These are phyloP conservation scores for Homalodisca vitripennis DNA, from an alignment of 1,140 invertebrate genomes.

Conservation along the genomic window DNA sequence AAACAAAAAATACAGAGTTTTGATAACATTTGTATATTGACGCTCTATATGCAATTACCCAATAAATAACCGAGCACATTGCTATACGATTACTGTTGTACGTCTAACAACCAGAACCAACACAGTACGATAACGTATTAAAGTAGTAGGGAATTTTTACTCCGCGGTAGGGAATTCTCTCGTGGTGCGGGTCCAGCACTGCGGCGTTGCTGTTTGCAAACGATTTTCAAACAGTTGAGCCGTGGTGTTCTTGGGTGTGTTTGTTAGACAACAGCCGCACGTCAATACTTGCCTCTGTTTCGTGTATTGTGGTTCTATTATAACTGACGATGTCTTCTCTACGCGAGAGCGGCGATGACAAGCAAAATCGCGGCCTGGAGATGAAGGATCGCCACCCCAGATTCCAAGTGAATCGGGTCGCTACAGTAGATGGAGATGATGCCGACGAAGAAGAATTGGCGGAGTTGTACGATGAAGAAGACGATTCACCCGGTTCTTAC, in stretches of 20 bases:
- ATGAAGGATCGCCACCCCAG: slow-evolving; percentile 38
- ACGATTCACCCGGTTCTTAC: slow-evolving; percentile 68
- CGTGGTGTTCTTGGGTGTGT: too few relatives aligned
- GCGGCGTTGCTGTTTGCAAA: background rate
- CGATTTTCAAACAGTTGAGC: background rate
- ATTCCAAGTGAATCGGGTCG: slow-evolving; percentile 59
- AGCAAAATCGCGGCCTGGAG: background rate
- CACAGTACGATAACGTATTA: too few relatives aligned
- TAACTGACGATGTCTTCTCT: slow-evolving; percentile 7
- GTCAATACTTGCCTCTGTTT: background rate
- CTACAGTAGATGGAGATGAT: slow-evolving; percentile 37
- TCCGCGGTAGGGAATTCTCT: background rate
- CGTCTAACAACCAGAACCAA: too few relatives aligned
- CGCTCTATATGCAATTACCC: too few relatives aligned
- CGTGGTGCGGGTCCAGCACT: background rate
- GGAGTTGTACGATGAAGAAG: slow-evolving; percentile 35
- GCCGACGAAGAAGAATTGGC: slow-evolving; percentile 44
- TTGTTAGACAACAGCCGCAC: background rate
- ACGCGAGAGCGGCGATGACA: background rate
- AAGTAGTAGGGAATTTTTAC: too few relatives aligned
- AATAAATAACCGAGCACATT: too few relatives aligned
- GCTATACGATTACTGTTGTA: too few relatives aligned
- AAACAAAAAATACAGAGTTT: too few relatives aligned
- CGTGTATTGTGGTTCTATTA: background rate
- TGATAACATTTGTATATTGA: too few relatives aligned